Evolutionary conservation across 2,888 invertebrate species (phyloP).

Genomic region (Lasioglossum marginatum): DNA sequence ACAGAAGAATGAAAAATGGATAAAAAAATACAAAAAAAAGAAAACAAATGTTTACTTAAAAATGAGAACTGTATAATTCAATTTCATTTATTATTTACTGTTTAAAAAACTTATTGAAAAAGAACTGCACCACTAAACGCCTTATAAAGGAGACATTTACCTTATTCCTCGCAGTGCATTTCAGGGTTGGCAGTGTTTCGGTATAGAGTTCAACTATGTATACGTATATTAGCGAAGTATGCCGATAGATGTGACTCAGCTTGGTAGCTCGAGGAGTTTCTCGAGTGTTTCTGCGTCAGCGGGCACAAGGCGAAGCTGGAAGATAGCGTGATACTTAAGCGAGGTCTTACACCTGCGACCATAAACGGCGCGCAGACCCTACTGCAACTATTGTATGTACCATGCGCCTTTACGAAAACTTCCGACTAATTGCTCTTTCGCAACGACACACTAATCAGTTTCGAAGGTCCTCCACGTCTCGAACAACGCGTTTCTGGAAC

Average conservation of each 20-base stretch:
- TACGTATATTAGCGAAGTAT: not conserved
- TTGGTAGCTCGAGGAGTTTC: slow-evolving; percentile 35
- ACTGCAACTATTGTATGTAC: not conserved
- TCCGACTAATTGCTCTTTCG: not conserved
- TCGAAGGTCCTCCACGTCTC: not conserved
- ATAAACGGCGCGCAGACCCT: not conserved
- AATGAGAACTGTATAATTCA: no score
- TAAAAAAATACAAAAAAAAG: no score
- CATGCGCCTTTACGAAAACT: not conserved
- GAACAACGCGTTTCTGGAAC: not conserved
- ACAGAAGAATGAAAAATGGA: no score
- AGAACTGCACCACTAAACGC: no score
- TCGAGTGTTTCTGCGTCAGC: slow-evolving; percentile 59
- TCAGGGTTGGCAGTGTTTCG: slow-evolving; percentile 13
- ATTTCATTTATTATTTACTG: no score
- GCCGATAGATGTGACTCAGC: slow-evolving; percentile 28
- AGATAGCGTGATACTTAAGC: not conserved
- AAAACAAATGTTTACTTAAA: no score
- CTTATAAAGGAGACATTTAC: no score
- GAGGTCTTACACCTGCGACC: not conserved
- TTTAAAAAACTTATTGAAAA: no score
- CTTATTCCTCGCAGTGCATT: not conserved
- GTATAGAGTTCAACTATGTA: slow-evolving; percentile 15
- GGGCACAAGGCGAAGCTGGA: slow-evolving; percentile 22
- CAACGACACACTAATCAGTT: slow-evolving; percentile 1